Evolutionary conservation across 2,888 invertebrate genomes (phyloP), one percentile per base, ranked within the genome.

Genomic region (Andrena hattorfiana): DNA sequence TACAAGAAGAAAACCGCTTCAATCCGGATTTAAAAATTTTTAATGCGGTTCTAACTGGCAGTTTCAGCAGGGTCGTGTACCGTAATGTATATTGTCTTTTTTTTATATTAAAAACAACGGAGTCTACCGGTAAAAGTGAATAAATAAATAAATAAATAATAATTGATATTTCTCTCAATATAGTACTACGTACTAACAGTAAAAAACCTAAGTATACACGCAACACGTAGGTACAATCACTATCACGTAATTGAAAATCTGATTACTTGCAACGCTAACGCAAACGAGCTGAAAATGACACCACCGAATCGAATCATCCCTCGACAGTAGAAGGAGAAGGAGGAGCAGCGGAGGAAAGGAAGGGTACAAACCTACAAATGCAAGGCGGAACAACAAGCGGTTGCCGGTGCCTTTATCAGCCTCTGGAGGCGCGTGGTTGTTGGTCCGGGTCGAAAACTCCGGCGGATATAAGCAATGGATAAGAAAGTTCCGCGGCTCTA

Each of bases 401-500:
- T 60, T 32, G 35, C 26, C 6, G 23, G 60, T 42, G 49, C 84
- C 82, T 84, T 90, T 90, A 90, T 89, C 89, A 81, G 83, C 77
- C 87, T 81, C 85, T 75, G 70, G 87, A 83, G 89, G 83, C 81
- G 70, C 80, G 83, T 77, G 80, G 81, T 67, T 77, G 88, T 83
- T 80, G 85, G 88, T 88, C 86, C 82, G 84, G 68, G 83, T 85
- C 87, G 89, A 88, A 87, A 92, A 90, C 90, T 90, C 91, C 90
- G 89, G 88, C 90, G 89, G 90, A 89, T 91, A 91, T 91, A 91
- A 91, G 90, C 89, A 89, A 75, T 89, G 91, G 92, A 92, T 92
- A 92, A 92, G 91, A 91, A 92, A 92, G 91, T 92, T 92, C 87
- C 86, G 90, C 86, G 89, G 86, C 63, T 89, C 90, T 91, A 93